These are phyloP conservation scores for Scatophagus argus DNA, from an alignment of 2,113 vertebrate genomes.

Conservation along the genomic window DNA sequence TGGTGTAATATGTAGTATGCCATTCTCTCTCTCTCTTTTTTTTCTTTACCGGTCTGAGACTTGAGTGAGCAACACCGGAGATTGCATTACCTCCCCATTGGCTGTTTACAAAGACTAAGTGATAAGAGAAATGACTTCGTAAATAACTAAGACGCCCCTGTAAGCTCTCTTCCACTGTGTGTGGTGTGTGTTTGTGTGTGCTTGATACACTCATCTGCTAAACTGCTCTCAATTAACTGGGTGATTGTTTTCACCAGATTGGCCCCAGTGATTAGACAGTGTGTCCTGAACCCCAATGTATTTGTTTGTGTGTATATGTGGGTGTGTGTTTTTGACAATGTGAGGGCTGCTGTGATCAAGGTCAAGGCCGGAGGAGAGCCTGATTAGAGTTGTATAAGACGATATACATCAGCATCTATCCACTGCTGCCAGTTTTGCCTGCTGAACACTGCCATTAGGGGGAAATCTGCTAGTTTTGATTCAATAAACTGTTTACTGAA, in stretches of 20 bases:
- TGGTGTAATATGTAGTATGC: slow-evolving; percentile 7
- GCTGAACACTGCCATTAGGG: slow-evolving; percentile 40
- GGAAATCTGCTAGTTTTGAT: slow-evolving; percentile 63
- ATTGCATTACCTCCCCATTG: slow-evolving; percentile 78
- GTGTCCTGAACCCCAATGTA: slow-evolving; percentile 26
- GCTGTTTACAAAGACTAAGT: slow-evolving; percentile 81
- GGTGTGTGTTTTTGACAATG: slow-evolving; percentile 30
- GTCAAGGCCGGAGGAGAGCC: slow-evolving; percentile 57
- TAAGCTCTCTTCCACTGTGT: slow-evolving; percentile 58
- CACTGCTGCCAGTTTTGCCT: slow-evolving; percentile 38
- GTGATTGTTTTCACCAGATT: slow-evolving; percentile 81
- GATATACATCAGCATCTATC: slow-evolving; percentile 40
- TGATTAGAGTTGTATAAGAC: slow-evolving; percentile 59
- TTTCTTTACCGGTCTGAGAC: slow-evolving; percentile 58
- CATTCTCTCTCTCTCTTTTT: slow-evolving; percentile 8
- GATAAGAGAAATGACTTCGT: slow-evolving; percentile 82
- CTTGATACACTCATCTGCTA: slow-evolving; percentile 72
- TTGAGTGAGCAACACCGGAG: slow-evolving; percentile 70
- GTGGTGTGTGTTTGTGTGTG: slow-evolving; percentile 30
- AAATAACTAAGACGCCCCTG: slow-evolving; percentile 77
- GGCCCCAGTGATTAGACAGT: slow-evolving; percentile 71
- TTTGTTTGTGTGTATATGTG: slow-evolving; percentile 19
- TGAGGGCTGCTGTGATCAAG: slow-evolving; percentile 64
- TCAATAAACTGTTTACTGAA: slow-evolving; percentile 70
- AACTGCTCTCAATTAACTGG: slow-evolving; percentile 83